phyloP scores from a whole-genome alignment of 2,797 vertebrate species.

The Galagoides demidoff region DNA sequence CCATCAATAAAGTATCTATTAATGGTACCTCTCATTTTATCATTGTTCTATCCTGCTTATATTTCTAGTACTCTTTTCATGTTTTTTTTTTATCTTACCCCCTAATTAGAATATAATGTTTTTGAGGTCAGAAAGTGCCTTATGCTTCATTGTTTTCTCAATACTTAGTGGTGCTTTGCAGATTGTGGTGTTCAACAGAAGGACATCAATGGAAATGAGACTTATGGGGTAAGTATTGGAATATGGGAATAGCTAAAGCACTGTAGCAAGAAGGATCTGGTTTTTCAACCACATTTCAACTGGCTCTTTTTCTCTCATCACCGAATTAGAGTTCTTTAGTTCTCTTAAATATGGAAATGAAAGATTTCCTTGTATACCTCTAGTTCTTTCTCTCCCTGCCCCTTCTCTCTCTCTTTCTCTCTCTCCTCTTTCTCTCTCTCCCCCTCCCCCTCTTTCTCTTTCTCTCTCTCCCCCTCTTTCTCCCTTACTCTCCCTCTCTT shows the following conservation, averaged over 20 bases:
- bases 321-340: background rate
- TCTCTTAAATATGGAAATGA: constrained; percentile 39
- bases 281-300: constrained; percentile 44
- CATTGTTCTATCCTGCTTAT: background rate
- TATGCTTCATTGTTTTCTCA: constrained; percentile 21
- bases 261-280: background rate
- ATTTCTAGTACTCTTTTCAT: constrained; percentile 30
- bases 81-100: background rate
- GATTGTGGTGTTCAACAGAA: constrained; percentile 31
- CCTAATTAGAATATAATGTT: background rate
- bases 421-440: background rate
- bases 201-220: background rate
- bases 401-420: background rate
- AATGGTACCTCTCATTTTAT: constrained; percentile 18
- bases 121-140: background rate
- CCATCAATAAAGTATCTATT: background rate
- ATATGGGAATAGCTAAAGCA: constrained; percentile 16
- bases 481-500: background rate
- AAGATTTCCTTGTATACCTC: background rate
- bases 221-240: background rate
- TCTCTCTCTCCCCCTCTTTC: background rate
- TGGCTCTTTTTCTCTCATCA: background rate
- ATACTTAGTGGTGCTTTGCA: constrained; percentile 7
- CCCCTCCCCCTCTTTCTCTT: background rate
- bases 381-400: background rate